These are phyloP conservation scores for Oryzias sinensis DNA, from an alignment of 2,797 vertebrate genomes.

Conservation along the genomic window DNA sequence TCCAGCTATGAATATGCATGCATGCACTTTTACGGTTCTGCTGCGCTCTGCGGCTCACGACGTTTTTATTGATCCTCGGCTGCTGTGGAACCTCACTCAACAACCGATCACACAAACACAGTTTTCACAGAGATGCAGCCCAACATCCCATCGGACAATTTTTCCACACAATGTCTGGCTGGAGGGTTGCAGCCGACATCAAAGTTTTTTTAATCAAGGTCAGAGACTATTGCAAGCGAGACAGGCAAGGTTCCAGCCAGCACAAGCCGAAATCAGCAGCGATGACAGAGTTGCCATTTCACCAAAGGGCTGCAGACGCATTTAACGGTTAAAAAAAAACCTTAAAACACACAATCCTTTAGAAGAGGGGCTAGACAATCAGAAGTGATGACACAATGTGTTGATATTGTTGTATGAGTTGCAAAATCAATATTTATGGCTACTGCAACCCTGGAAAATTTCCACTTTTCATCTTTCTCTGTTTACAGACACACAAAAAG, in stretches of 20 bases:
- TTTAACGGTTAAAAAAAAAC: slow-evolving; percentile 2
- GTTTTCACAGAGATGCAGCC: slow-evolving; percentile 34
- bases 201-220: slow-evolving; percentile 55
- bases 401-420: slow-evolving; percentile 3
- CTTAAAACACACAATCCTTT: slow-evolving; percentile 13
- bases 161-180: slow-evolving; percentile 33
- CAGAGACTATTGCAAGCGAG: slow-evolving; percentile 19
- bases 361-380: slow-evolving; percentile 22
- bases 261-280: slow-evolving; percentile 3
- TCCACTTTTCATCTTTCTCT: not conserved
- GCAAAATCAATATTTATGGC: slow-evolving; percentile 24
- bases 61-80: slow-evolving; percentile 21
- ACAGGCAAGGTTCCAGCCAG: slow-evolving; percentile 5
- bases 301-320: slow-evolving; percentile 10
- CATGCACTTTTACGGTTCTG: slow-evolving; percentile 2
- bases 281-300: slow-evolving; percentile 35
- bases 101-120: slow-evolving; percentile 5
- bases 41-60: slow-evolving; percentile 4
- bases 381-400: slow-evolving; percentile 9
- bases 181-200: slow-evolving; percentile 39
- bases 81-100: slow-evolving; percentile 7
- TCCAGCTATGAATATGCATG: slow-evolving; percentile 6
- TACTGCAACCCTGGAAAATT: slow-evolving; percentile 2
- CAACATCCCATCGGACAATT: slow-evolving; percentile 46
- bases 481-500: not conserved